Conservation (phyloP, 2,113 vertebrate species). For the Periophthalmus modestus region DNA sequence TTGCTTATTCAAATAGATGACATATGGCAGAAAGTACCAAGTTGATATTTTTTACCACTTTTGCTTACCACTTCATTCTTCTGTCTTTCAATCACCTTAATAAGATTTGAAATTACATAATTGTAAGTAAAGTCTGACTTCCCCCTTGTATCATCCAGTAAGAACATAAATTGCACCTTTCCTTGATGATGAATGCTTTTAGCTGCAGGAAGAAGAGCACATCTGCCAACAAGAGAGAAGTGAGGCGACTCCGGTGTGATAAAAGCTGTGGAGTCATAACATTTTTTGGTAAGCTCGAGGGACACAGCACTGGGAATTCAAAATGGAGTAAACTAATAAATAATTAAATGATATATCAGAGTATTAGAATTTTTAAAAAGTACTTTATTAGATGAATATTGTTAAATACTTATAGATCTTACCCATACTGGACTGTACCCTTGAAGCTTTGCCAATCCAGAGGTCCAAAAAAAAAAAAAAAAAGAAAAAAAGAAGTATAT, state of each 20-base stretch:
- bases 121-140: neutral
- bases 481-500: slow-evolving; percentile 1
- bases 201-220: slow-evolving; percentile 40
- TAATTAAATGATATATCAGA: neutral
- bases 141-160: neutral
- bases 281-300: neutral
- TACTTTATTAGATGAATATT: neutral
- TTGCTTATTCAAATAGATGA: slow-evolving; percentile 31
- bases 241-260: slow-evolving; percentile 25
- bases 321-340: neutral
- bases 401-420: neutral
- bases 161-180: slow-evolving; percentile 19
- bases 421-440: neutral
- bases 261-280: slow-evolving; percentile 3
- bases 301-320: neutral
- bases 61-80: too few species aligned
- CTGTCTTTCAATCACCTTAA: neutral
- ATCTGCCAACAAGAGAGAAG: slow-evolving; percentile 33
- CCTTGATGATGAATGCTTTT: slow-evolving; percentile 40
- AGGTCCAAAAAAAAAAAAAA: neutral
- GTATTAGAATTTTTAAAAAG: too few species aligned
- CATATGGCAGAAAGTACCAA: neutral
- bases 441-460: neutral
- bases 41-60: neutral
- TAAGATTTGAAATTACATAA: neutral